Base-by-base conservation (phyloP, 2,888 invertebrate species). In the Elmis aenea region DNA sequence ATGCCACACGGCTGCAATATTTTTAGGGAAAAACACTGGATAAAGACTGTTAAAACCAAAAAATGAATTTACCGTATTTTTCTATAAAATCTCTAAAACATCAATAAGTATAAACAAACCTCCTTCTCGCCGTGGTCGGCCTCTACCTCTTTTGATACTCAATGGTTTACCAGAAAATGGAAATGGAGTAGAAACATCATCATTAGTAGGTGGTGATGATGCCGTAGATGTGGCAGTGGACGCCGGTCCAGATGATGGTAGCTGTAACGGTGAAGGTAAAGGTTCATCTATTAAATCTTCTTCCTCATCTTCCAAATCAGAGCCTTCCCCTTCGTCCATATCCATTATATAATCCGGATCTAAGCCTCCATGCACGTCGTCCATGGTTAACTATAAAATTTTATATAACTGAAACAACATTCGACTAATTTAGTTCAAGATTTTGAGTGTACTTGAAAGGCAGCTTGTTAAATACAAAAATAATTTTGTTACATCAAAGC, bases 61-160 rank as follows among this genome's bases (percentile, higher is more conserved):
- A n/a, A n/a, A n/a, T n/a, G n/a, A n/a, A n/a, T n/a, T n/a, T n/a
- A n/a, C n/a, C n/a, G n/a, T n/a, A n/a, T n/a, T n/a, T n/a, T n/a
- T n/a, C n/a, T n/a, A n/a, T n/a, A n/a, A n/a, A n/a, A n/a, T n/a
- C n/a, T n/a, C n/a, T n/a, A n/a, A n/a, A n/a, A n/a, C n/a, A n/a
- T n/a, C n/a, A n/a, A n/a, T n/a, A 25, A 23, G 10, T 24, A 32
- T 15, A 6, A 71, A 26, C 29, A 31, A 52, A 52, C 75, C 74
- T 39, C 81, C 81, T 65, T 87, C 86, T 58, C 87, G 85, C 44
- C 86, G 74, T 6, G 88, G 87, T 54, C 88, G 73, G 4, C 88
- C 87, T 54, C 88, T 73, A 8, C 88, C 87, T 10, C 87, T 83
- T 28, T 87, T 86, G 32, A 80, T 77, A 35, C 75, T 69, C 31